Evolutionary conservation across 2,113 vertebrate species (phyloP), one percentile per base, ranked within the genome.

Genomic region (Ceyx cyanopectus): DNA sequence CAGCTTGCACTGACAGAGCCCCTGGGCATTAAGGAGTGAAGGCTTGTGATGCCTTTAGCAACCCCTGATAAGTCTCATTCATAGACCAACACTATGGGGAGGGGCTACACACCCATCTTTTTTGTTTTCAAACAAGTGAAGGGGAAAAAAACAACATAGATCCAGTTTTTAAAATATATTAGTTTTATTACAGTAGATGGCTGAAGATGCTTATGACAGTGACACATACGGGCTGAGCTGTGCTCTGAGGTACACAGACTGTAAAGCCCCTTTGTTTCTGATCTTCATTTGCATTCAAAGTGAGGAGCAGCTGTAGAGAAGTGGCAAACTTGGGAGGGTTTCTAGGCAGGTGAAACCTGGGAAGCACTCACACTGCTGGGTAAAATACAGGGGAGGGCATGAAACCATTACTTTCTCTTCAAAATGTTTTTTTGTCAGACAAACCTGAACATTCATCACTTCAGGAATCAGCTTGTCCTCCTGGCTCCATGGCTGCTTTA

Each of bases 11-110:
- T 1, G 5, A 4, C 14, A 63, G 30, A 78, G 22, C 8, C 32
- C 18, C 21, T 43, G 43, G 34, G 53, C 17, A 1, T 1, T 0
- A 0, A 5, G 14, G n/a, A 65, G 4, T 5, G 50, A 60, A 48
- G 50, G 43, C 15, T 75, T 37, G 27, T 13, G 48, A 12, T 2
- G 19, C 8, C 43, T 22, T 79, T 1, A 1, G 14, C 15, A 43
- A 20, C 40, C 34, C 43, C 68, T 53, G 27, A 1, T 74, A 75
- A 73, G 13, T 53, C 58, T 81, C 15, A 18, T 27, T 65, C 53
- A 19, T 0, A 54, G 19, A 78, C 37, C 51, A 86, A 8, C 26
- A 7, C 30, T 19, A 5, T 11, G 7, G 20, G n/a, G 9, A n/a
- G 14, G 15, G 11, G 17, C 16, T 65, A 19, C 12, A 15, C 6